phyloP scores from a whole-genome alignment of 64 coral and sea anemone species.

The Pocillopora damicornis region DNA sequence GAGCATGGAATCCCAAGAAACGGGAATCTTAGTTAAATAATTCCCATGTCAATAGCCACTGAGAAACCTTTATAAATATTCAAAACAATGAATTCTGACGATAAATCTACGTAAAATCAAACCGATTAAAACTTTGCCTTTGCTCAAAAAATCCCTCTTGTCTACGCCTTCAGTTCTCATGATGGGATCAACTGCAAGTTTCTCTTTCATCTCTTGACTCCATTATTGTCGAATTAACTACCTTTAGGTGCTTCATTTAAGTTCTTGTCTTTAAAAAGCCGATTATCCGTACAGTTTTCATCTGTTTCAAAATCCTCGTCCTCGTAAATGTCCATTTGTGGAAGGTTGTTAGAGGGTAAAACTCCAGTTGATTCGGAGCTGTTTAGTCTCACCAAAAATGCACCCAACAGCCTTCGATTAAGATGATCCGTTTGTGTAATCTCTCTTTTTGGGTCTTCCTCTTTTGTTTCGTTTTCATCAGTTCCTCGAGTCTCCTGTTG shows the following conservation, averaged over 20 bases:
- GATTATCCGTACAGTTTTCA: neutral
- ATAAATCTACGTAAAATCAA: too few species aligned
- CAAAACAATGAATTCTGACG: too few species aligned
- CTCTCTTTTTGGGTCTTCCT: constrained; percentile 23
- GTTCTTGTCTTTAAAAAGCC: neutral
- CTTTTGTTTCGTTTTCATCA: neutral
- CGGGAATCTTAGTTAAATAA: too few species aligned
- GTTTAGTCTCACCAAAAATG: constrained; percentile 50
- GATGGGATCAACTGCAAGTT: too few species aligned
- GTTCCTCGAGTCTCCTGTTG: constrained; percentile 21
- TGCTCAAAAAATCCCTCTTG: too few species aligned
- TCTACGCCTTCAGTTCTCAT: too few species aligned
- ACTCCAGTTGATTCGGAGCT: constrained; percentile 1
- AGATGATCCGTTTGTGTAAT: constrained; percentile 67
- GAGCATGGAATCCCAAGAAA: too few species aligned
- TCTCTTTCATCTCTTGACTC: too few species aligned
- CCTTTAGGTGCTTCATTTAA: neutral
- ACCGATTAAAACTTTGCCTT: too few species aligned
- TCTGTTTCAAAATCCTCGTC: neutral
- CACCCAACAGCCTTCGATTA: constrained; percentile 41
- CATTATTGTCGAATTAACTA: neutral
- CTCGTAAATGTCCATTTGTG: neutral
- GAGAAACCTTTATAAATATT: too few species aligned
- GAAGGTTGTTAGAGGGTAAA: neutral
- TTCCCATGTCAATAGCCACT: too few species aligned